Conservation (phyloP, 2,888 invertebrate genomes). For the Himalopsyche kuldschensis region DNA sequence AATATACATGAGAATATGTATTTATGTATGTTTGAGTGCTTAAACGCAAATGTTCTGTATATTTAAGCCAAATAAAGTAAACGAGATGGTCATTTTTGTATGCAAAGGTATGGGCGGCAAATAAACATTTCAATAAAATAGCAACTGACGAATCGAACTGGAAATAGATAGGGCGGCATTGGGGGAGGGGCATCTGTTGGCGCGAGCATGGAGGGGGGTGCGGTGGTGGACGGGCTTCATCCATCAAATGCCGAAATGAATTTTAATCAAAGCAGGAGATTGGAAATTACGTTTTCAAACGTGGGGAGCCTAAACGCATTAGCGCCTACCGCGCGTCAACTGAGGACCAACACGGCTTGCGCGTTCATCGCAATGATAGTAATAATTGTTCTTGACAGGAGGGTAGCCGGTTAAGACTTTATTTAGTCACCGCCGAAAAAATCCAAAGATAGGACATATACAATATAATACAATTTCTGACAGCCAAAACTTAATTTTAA, state of each 20-base stretch:
- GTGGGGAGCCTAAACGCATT: slow-evolving; percentile 39
- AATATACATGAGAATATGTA: too few species aligned
- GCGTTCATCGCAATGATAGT: slow-evolving; percentile 9
- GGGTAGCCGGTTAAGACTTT: background rate
- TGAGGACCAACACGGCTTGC: background rate
- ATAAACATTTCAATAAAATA: slow-evolving; percentile 15
- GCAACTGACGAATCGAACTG: slow-evolving; percentile 16
- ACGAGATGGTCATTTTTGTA: background rate
- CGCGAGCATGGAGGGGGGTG: background rate
- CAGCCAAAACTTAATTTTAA: too few species aligned
- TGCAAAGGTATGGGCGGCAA: background rate
- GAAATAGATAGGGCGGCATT: slow-evolving; percentile 17
- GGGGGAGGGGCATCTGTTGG: background rate
- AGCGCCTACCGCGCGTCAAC: slow-evolving; percentile 34
- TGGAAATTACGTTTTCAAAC: slow-evolving; percentile 40
- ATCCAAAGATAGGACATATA: too few species aligned
- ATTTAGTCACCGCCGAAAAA: background rate
- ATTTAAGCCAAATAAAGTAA: background rate
- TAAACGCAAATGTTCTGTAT: background rate
- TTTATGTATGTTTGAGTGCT: background rate
- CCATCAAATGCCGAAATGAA: slow-evolving; percentile 40
- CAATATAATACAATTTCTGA: too few species aligned
- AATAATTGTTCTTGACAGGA: background rate
- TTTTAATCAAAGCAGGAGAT: slow-evolving; percentile 40
- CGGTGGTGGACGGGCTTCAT: slow-evolving; percentile 27